Evolutionary conservation across 2,113 vertebrate species (phyloP).

Genomic region (Anoura caudifer): DNA sequence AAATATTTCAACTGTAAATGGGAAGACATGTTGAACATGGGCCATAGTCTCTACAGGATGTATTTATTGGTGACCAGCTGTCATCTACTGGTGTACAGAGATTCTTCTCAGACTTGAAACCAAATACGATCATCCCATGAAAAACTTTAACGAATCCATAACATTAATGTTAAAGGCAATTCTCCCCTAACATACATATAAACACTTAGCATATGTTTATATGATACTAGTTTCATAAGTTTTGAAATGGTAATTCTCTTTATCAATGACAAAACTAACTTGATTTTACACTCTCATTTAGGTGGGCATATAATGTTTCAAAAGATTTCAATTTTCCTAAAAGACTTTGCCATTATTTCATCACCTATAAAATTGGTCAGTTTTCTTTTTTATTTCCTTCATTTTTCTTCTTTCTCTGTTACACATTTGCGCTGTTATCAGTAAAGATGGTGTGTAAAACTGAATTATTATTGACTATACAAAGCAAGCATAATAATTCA

Average conservation of each 20-base stretch:
- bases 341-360: background rate
- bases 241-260: background rate
- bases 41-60: background rate
- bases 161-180: background rate
- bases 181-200: background rate
- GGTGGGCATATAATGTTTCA: background rate
- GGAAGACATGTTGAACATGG: background rate
- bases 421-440: background rate
- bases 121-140: background rate
- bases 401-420: background rate
- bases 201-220: background rate
- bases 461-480: background rate
- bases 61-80: background rate
- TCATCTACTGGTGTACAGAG: background rate
- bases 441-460: constrained; percentile 9
- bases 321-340: background rate
- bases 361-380: background rate
- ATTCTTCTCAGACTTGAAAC: background rate
- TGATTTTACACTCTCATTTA: background rate
- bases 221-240: background rate
- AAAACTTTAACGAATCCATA: background rate
- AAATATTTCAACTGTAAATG: background rate
- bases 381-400: background rate
- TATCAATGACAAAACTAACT: background rate
- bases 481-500: background rate